phyloP scores from a whole-genome alignment of 2,113 vertebrate species.

The Cyanistes caeruleus region DNA sequence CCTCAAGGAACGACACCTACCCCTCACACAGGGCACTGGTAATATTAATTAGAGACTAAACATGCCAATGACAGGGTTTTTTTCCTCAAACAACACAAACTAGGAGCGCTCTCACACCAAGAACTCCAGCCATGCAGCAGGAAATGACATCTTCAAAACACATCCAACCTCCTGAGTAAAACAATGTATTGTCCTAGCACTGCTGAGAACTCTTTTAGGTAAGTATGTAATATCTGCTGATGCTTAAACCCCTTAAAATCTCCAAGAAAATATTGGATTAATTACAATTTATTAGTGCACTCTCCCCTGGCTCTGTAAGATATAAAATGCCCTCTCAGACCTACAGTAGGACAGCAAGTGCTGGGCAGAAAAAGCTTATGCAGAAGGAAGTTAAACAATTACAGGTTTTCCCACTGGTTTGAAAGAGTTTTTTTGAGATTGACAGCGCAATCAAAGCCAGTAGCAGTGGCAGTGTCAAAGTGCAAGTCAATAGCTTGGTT shows the following conservation, averaged over 20 bases:
- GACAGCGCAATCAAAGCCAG: conserved; percentile 65
- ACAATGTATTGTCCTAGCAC: not conserved
- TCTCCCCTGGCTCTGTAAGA: fast-evolving
- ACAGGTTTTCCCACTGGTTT: not conserved
- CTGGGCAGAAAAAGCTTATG: not conserved
- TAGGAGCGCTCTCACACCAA: not conserved
- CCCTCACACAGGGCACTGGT: fast-evolving
- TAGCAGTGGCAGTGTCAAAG: conserved; percentile 71
- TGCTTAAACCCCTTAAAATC: not conserved
- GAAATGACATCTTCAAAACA: not conserved
- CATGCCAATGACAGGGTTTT: not conserved
- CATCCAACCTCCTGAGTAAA: fast-evolving
- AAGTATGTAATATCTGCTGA: not conserved
- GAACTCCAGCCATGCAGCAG: not conserved
- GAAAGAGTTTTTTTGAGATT: conserved; percentile 22
- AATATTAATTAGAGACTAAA: fast-evolving
- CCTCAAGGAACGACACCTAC: not conserved
- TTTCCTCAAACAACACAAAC: not conserved
- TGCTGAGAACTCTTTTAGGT: not conserved
- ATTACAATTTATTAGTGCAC: not conserved
- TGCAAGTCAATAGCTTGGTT: conserved; percentile 75
- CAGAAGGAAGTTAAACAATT: not conserved
- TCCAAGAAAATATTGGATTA: not conserved
- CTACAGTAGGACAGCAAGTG: not conserved
- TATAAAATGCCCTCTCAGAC: not conserved